Percentiles rank a stretch among this genome's conserved stretches.
Evolutionary conservation across 1,140 invertebrate species (phyloP).

Genomic region (Phthorimaea operculella): DNA sequence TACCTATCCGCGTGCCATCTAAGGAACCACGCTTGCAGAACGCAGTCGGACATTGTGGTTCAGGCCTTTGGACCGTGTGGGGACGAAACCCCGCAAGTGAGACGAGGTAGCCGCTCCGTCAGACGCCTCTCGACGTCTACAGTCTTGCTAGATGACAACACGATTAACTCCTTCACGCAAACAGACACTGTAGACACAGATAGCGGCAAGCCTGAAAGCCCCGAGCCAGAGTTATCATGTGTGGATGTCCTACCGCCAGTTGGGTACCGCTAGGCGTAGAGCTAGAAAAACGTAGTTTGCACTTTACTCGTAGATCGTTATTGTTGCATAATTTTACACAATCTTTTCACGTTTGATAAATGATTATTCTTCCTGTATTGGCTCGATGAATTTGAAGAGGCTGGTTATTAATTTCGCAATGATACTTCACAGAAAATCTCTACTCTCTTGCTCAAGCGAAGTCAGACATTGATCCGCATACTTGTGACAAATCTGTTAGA

Average conservation of each 20-base stretch:
- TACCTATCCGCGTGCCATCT: slow-evolving; percentile 80
- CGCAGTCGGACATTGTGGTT: slow-evolving; percentile 83
- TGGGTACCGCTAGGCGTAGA: slow-evolving; percentile 50
- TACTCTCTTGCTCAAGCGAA: slow-evolving; percentile 20
- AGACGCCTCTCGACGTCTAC: slow-evolving; percentile 13
- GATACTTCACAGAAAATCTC: slow-evolving; percentile 51
- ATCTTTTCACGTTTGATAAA: too few species aligned
- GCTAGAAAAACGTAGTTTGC: slow-evolving; percentile 23
- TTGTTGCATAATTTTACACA: too few species aligned
- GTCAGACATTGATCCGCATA: slow-evolving; percentile 6
- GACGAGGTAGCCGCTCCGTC: slow-evolving; percentile 52
- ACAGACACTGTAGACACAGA: slow-evolving; percentile 56
- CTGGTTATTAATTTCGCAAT: too few species aligned
- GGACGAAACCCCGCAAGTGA: slow-evolving; percentile 43
- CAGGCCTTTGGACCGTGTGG: slow-evolving; percentile 79
- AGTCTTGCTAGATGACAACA: slow-evolving; percentile 22
- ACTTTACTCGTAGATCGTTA: too few species aligned
- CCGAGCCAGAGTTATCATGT: slow-evolving; percentile 48
- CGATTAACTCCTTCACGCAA: slow-evolving; percentile 33
- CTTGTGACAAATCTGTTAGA: slow-evolving; percentile 14
- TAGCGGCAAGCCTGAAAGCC: slow-evolving; percentile 56
- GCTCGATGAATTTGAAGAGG: too few species aligned
- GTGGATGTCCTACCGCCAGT: slow-evolving; percentile 52
- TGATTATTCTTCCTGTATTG: too few species aligned
- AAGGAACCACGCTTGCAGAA: slow-evolving; percentile 78